These are phyloP conservation scores for Chionomys nivalis DNA, from an alignment of 2,113 vertebrate species.

Conservation along the genomic window DNA sequence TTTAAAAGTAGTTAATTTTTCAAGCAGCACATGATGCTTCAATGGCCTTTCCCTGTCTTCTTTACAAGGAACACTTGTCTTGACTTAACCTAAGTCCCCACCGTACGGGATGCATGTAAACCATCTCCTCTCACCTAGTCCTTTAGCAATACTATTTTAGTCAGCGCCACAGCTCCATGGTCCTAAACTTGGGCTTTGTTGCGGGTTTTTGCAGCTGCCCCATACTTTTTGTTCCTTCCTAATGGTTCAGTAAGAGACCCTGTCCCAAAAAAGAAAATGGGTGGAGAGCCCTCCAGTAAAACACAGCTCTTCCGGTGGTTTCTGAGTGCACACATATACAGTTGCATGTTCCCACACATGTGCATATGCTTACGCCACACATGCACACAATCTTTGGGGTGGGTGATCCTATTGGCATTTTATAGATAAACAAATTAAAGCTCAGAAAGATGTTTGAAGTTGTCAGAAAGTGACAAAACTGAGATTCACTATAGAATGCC, in stretches of 20 bases:
- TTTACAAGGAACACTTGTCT: background rate
- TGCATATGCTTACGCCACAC: too few relatives aligned
- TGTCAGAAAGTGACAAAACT: background rate
- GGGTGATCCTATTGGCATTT: background rate
- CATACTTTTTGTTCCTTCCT: background rate
- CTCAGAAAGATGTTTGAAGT: background rate
- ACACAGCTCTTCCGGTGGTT: background rate
- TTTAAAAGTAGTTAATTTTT: background rate
- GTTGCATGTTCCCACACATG: background rate
- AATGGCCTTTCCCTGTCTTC: background rate
- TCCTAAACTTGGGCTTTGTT: background rate
- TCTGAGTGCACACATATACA: background rate
- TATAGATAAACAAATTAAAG: background rate
- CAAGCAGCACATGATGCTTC: background rate
- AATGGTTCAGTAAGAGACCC: background rate
- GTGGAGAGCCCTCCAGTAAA: background rate
- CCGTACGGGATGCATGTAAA: background rate
- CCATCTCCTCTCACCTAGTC: background rate
- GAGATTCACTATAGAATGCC: background rate
- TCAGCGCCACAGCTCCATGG: background rate
- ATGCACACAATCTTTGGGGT: background rate
- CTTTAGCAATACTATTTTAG: background rate
- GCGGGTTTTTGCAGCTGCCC: background rate
- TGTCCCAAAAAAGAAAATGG: background rate
- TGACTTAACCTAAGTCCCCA: too few relatives aligned